phyloP scores from a whole-genome alignment of 1,140 invertebrate species.

The Monomorium pharaonis region DNA sequence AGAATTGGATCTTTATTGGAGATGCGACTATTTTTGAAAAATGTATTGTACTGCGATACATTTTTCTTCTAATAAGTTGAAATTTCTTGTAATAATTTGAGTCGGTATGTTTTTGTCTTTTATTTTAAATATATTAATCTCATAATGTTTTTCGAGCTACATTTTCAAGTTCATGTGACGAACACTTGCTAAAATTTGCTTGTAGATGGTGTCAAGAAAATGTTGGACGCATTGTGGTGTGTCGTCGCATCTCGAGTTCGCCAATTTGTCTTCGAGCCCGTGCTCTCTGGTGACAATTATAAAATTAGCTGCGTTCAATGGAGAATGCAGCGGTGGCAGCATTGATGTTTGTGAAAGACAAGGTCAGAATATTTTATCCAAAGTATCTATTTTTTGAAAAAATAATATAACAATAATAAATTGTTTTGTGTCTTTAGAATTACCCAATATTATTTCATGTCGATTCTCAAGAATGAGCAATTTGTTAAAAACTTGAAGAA shows the following conservation, averaged over 20 bases:
- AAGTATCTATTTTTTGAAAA: slow-evolving; percentile 21
- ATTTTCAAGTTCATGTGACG: background rate
- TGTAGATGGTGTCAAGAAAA: slow-evolving; percentile 63
- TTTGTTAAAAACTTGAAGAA: slow-evolving; percentile 68
- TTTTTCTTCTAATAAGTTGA: background rate
- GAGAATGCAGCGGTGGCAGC: too few species aligned
- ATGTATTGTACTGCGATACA: slow-evolving; percentile 59
- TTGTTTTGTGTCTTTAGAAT: slow-evolving; percentile 75
- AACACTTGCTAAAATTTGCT: slow-evolving; percentile 41
- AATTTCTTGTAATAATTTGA: slow-evolving; percentile 38
- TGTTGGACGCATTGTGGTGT: slow-evolving; percentile 80
- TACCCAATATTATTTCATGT: slow-evolving; percentile 75
- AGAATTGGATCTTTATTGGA: slow-evolving; percentile 73
- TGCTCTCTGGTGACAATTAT: slow-evolving; percentile 72
- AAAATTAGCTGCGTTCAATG: too few species aligned
- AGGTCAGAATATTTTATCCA: slow-evolving; percentile 70
- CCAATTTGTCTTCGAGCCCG: slow-evolving; percentile 77
- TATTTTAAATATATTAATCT: background rate
- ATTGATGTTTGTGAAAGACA: slow-evolving; percentile 81
- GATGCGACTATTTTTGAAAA: slow-evolving; percentile 75
- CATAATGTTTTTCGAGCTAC: background rate
- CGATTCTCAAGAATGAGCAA: slow-evolving; percentile 73
- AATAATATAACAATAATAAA: slow-evolving; percentile 22
- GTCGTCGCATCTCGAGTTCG: slow-evolving; percentile 78
- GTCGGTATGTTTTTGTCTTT: slow-evolving; percentile 40